Conservation (phyloP, 1,140 invertebrate genomes). For the Drosophila bocqueti region DNA sequence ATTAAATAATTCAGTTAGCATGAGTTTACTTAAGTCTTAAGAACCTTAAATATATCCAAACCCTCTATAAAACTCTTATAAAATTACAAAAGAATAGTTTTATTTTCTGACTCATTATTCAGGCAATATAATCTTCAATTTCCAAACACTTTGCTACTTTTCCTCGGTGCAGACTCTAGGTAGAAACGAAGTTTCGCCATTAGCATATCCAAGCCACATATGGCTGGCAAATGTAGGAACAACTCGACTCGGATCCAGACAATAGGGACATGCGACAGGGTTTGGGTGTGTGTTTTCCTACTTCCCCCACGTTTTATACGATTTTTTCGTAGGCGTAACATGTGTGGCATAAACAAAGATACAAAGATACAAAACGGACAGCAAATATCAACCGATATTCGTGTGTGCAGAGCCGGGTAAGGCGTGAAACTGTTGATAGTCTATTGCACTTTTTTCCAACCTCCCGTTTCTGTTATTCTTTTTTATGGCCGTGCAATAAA, state of each 20-base stretch:
- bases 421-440: slow-evolving; percentile 67
- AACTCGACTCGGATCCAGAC: slow-evolving; percentile 34
- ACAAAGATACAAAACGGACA: slow-evolving; percentile 50
- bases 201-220: slow-evolving; percentile 57
- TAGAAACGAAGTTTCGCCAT: slow-evolving; percentile 32
- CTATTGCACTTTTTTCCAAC: slow-evolving; percentile 57
- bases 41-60: background rate
- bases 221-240: slow-evolving; percentile 51
- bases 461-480: slow-evolving; percentile 37
- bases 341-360: slow-evolving; percentile 64
- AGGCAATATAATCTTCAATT: background rate
- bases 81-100: background rate
- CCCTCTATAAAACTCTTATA: background rate
- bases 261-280: slow-evolving; percentile 35
- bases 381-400: slow-evolving; percentile 50
- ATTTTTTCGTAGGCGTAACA: slow-evolving; percentile 61
- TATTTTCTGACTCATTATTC: background rate
- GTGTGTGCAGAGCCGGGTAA: slow-evolving; percentile 12
- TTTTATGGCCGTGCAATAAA: slow-evolving; percentile 57
- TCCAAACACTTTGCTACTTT: background rate
- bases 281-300: slow-evolving; percentile 5
- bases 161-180: slow-evolving; percentile 8
- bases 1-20: background rate
- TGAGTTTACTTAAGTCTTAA: too few relatives aligned
- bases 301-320: slow-evolving; percentile 41